Conservation (phyloP, 2,797 vertebrate species). For the Lophotriccus pileatus region DNA sequence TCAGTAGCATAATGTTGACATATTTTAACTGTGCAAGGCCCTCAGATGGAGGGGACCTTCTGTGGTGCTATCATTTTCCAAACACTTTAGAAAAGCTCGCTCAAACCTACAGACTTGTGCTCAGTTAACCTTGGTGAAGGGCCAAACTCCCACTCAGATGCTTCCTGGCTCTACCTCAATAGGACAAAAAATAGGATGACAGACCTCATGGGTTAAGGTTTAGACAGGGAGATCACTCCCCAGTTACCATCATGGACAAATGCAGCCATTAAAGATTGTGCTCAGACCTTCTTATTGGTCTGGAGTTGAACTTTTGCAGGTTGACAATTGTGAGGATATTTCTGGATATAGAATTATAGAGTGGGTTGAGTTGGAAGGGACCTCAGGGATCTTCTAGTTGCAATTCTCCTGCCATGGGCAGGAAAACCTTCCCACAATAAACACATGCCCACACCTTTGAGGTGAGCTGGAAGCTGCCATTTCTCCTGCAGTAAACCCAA, state of each 20-base stretch:
- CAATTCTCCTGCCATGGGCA: not conserved
- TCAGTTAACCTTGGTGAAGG: not conserved
- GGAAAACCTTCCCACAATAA: no score
- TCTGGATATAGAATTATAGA: not conserved
- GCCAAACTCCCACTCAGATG: not conserved
- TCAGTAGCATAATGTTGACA: not conserved
- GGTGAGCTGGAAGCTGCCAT: not conserved
- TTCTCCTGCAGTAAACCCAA: not conserved
- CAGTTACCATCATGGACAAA: not conserved
- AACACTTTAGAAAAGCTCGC: not conserved
- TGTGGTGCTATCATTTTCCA: not conserved
- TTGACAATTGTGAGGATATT: not conserved
- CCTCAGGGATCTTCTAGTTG: not conserved
- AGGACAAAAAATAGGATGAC: not conserved
- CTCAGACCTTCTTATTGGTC: not conserved
- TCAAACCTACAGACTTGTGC: not conserved
- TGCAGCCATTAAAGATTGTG: not conserved
- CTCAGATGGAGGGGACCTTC: not conserved
- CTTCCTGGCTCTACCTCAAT: not conserved
- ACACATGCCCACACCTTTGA: accelerated
- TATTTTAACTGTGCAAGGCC: not conserved
- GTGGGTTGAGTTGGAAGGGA: not conserved
- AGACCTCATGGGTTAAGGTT: not conserved
- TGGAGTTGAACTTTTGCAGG: not conserved
- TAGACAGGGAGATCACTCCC: not conserved